Evolutionary conservation across 2,888 invertebrate genomes (phyloP), one percentile per base, ranked within the genome.

Genomic region (Deilephila porcellus): DNA sequence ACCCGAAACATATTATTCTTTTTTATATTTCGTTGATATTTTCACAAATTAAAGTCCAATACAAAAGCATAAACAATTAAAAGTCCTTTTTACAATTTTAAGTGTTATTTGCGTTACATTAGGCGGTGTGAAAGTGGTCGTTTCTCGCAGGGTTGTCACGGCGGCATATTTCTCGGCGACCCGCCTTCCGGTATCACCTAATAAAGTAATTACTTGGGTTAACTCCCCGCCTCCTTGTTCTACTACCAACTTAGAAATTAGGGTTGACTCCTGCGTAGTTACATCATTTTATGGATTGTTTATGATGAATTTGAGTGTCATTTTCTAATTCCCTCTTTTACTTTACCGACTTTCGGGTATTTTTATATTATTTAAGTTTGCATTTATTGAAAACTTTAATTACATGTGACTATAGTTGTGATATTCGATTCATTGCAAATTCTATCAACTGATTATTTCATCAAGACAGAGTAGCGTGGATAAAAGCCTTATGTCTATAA

Each of bases 191-290:
- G 85, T 80, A 83, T 85, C 86, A 86, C 85, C 88, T 89, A 90
- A 90, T 91, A 89, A 90, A 88, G 89, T 91, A 91, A 91, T 91
- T 91, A 91, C 88, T 85, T 81, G 81, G 76, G 76, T 74, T 45
- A 76, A 74, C 76, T 76, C 78, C 73, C 78, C 77, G 78, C 76
- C 76, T 74, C 76, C 75, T 72, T 73, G 67, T 73, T 67, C 78
- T 78, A 74, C 78, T 63, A 73, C 64, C 72, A 59, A 72, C 64
- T 73, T 72, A 64, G 72, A 64, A 45, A 67, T 73, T 73, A 81
- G 78, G 80, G 82, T 75, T 75, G 81, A 76, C 78, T 74, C 82
- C 76, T 79, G 82, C 73, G 77, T n/a, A 56, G 56, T 71, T 32
- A 37, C 25, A 67, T 59, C 56, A 56, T 19, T 71, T 34, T 59